Percentiles rank a stretch among this genome's conserved stretches.
phyloP scores from a whole-genome alignment of 2,888 invertebrate species.

The Latrodectus hesperus region DNA sequence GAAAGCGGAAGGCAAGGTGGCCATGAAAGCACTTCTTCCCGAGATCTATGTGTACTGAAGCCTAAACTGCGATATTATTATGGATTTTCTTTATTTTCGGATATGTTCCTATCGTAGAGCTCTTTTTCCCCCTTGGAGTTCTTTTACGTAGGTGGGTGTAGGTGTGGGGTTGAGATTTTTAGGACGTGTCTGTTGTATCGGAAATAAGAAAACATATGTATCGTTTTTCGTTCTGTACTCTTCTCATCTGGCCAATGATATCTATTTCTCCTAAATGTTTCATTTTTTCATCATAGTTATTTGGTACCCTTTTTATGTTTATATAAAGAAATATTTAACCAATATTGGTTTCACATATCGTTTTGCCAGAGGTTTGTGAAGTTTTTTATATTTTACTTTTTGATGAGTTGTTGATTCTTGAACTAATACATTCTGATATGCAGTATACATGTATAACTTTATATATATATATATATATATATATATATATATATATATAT shows the following conservation, averaged over 20 bases:
- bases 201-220: slow-evolving; percentile 61
- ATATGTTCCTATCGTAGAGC: slow-evolving; percentile 7
- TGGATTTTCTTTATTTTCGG: slow-evolving; percentile 31
- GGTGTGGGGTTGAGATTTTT: slow-evolving; percentile 9
- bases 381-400: too few relatives aligned
- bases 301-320: too few relatives aligned
- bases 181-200: slow-evolving; percentile 51
- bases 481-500: too few relatives aligned
- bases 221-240: slow-evolving; percentile 13
- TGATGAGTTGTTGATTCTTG: too few relatives aligned
- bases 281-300: too few relatives aligned
- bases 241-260: not conserved
- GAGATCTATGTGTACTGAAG: slow-evolving; percentile 22
- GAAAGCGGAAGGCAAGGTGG: not conserved
- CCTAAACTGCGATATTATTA: slow-evolving; percentile 60
- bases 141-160: slow-evolving; percentile 1
- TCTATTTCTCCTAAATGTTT: not conserved
- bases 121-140: not conserved
- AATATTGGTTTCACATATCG: too few relatives aligned
- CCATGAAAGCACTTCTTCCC: slow-evolving; percentile 4
- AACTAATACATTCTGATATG: too few relatives aligned
- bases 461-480: too few relatives aligned
- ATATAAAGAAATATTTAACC: too few relatives aligned
- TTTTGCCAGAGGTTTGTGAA: too few relatives aligned
- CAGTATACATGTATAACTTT: too few relatives aligned